Evolutionary conservation across 1,140 invertebrate genomes (phyloP).

Genomic region (Procambarus clarkii): DNA sequence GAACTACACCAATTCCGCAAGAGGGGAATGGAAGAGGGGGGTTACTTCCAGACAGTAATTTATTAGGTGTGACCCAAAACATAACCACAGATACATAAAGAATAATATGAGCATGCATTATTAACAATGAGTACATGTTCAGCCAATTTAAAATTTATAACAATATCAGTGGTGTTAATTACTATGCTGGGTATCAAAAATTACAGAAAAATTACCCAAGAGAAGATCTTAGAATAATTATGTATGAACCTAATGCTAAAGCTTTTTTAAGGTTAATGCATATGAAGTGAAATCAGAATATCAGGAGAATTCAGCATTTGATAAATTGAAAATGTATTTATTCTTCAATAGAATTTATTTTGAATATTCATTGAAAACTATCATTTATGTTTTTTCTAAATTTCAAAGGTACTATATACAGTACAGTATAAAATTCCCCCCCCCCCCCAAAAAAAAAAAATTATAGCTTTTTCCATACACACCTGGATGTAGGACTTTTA

Average conservation of each 20-base stretch:
- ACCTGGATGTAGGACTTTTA: no score
- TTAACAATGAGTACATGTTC: neutral
- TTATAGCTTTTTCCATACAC: no score
- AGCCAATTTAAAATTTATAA: neutral
- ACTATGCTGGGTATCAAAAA: neutral
- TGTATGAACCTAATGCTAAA: neutral
- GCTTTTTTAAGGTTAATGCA: neutral
- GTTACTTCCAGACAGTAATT: conserved; percentile 27
- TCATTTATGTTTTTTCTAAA: no score
- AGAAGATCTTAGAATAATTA: neutral
- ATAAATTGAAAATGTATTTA: no score
- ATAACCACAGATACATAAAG: conserved; percentile 5
- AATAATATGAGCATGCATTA: conserved; percentile 12
- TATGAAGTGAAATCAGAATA: neutral
- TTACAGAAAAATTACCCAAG: neutral
- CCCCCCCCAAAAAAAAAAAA: no score
- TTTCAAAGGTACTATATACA: no score
- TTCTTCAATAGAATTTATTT: no score
- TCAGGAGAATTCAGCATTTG: no score
- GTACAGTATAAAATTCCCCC: no score
- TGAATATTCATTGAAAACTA: no score
- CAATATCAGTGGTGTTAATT: neutral
- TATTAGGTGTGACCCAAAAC: conserved; percentile 23
- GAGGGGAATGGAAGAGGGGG: neutral
- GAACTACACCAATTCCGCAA: neutral